These are phyloP conservation scores for Varroa destructor DNA, from an alignment of 1,140 invertebrate species.

Conservation along the genomic window DNA sequence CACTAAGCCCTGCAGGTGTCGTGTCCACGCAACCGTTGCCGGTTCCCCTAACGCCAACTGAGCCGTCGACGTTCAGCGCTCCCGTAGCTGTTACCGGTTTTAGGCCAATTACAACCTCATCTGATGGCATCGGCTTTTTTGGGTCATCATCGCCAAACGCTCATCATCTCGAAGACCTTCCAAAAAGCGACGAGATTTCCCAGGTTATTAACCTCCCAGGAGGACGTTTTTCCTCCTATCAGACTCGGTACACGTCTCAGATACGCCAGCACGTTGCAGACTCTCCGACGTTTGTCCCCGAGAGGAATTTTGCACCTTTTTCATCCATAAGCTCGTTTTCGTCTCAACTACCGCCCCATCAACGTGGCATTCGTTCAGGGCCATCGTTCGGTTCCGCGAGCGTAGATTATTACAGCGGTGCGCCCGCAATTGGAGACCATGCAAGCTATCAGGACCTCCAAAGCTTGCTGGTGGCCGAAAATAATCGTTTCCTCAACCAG, in stretches of 20 bases:
- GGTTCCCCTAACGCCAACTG: not conserved
- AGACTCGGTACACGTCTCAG: not conserved
- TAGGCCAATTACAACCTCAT: slow-evolving; percentile 8
- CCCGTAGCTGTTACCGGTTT: slow-evolving; percentile 13
- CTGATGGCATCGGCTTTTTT: not conserved
- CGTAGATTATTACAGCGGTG: not conserved
- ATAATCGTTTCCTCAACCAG: slow-evolving; percentile 3
- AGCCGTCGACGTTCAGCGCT: slow-evolving; percentile 21
- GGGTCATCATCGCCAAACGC: not conserved
- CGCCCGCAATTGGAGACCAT: not conserved
- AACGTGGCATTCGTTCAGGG: not conserved
- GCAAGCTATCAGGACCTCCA: slow-evolving; percentile 17
- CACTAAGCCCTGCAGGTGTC: not conserved
- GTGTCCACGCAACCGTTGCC: slow-evolving; percentile 8
- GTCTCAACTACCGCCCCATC: not conserved
- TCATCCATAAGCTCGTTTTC: not conserved
- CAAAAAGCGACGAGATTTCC: slow-evolving; percentile 13
- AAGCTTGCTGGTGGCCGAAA: slow-evolving; percentile 8
- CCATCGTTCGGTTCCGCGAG: not conserved
- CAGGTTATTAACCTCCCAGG: slow-evolving; percentile 19
- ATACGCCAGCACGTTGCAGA: not conserved
- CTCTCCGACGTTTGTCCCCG: not conserved
- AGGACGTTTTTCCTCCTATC: not conserved
- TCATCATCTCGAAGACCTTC: not conserved
- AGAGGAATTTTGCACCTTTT: not conserved